Percentiles rank a stretch among this genome's conserved stretches.
phyloP scores from a whole-genome alignment of 2,797 vertebrate genomes.

The Eospalax fontanierii region DNA sequence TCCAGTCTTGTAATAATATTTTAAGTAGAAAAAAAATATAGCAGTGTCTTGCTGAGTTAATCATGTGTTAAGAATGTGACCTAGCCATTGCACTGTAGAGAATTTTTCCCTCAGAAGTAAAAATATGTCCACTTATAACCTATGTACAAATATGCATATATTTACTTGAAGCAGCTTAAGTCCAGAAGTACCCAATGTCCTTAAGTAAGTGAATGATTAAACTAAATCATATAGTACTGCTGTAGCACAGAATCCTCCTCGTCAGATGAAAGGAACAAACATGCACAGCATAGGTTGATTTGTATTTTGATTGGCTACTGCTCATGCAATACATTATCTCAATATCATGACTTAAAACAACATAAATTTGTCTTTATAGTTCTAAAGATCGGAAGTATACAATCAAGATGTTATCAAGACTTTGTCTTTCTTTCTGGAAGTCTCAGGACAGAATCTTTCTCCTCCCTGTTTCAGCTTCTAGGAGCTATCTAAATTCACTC shows the following conservation, averaged over 20 bases:
- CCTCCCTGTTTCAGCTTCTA: background rate
- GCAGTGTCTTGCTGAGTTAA: no score
- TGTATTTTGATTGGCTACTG: background rate
- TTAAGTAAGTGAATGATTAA: slow-evolving; percentile 6
- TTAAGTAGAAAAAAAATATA: no score
- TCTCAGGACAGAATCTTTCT: background rate
- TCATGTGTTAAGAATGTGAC: no score
- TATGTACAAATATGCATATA: background rate
- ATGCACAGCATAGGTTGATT: background rate
- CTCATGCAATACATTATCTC: background rate
- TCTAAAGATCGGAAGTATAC: background rate
- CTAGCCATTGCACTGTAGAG: no score
- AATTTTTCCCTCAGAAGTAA: background rate
- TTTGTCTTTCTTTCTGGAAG: background rate
- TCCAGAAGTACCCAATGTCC: background rate
- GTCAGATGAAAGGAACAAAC: background rate
- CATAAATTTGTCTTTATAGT: background rate
- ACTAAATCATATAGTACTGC: background rate
- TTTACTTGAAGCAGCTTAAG: background rate
- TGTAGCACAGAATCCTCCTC: background rate
- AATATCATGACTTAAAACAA: background rate
- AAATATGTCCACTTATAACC: background rate
- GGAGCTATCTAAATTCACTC: background rate
- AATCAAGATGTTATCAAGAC: background rate
- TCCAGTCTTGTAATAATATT: no score